These are phyloP conservation scores for Agrypnia vestita DNA, from an alignment of 1,140 invertebrate genomes.

Conservation along the genomic window DNA sequence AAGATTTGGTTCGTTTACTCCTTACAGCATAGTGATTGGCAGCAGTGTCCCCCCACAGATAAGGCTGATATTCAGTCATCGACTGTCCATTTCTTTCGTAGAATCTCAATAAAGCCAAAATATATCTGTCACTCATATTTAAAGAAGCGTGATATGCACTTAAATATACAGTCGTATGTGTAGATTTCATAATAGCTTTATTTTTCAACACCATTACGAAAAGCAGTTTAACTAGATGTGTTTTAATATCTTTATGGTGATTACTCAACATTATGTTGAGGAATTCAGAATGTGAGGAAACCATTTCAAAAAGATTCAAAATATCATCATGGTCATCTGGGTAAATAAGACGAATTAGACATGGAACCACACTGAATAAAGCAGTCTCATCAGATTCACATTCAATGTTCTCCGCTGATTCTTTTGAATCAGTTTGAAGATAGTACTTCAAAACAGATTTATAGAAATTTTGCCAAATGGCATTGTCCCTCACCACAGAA, in stretches of 20 bases:
- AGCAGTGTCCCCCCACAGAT: conserved; percentile 85
- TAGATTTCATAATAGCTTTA: conserved; percentile 74
- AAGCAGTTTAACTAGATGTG: conserved; percentile 76
- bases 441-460: conserved; percentile 78
- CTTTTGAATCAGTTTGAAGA: conserved; percentile 72
- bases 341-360: conserved; percentile 76
- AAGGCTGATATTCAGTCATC: conserved; percentile 82
- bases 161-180: conserved; percentile 81
- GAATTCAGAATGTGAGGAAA: conserved; percentile 83
- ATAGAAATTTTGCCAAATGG: conserved; percentile 79
- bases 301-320: conserved; percentile 80
- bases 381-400: conserved; percentile 60
- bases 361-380: conserved; percentile 74
- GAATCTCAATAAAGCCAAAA: conserved; percentile 76
- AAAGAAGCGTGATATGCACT: conserved; percentile 81
- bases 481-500: conserved; percentile 71
- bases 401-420: conserved; percentile 63
- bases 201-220: conserved; percentile 76
- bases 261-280: conserved; percentile 77
- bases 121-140: conserved; percentile 76
- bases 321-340: conserved; percentile 70
- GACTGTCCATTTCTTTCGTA: conserved; percentile 77
- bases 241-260: conserved; percentile 72
- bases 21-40: conserved; percentile 83
- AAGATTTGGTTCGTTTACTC: conserved; percentile 71